A percentile compares a stretch with the other conserved stretches of the same genome.
These are phyloP conservation scores for Drosophila lutescens DNA, from an alignment of 2,888 invertebrate species.

Conservation along the genomic window DNA sequence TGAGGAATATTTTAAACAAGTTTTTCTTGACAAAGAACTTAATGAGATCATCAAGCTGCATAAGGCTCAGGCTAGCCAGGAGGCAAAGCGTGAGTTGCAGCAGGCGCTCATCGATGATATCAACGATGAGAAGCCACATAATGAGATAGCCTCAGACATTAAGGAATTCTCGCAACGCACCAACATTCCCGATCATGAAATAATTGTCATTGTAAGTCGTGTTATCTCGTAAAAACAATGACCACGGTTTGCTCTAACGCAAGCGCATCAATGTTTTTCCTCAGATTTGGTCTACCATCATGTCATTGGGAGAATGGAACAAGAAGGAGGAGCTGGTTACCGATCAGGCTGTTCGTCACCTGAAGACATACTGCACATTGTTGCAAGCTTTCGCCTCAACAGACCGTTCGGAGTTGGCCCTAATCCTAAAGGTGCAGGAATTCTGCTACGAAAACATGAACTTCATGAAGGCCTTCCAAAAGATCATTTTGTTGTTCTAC, in stretches of 20 bases:
- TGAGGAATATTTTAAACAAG: conserved; percentile 92
- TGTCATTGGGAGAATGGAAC: conserved; percentile 98
- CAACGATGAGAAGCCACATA: conserved; percentile 92
- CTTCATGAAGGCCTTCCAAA: conserved; percentile 99
- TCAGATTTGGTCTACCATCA: conserved; percentile 96
- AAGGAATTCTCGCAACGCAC: conserved; percentile 93
- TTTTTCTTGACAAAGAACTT: conserved; percentile 92
- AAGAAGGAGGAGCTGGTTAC: conserved; percentile 98
- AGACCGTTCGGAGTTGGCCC: conserved; percentile 93
- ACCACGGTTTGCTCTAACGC: not conserved
- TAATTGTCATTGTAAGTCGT: conserved; percentile 90
- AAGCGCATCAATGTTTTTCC: not conserved
- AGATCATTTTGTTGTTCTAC: conserved; percentile 97
- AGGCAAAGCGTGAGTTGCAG: conserved; percentile 92
- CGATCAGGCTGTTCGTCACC: conserved; percentile 96
- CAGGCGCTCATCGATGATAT: conserved; percentile 93
- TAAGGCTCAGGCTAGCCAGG: conserved; percentile 93
- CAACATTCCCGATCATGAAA: conserved; percentile 95
- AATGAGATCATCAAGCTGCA: conserved; percentile 92
- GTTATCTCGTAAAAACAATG: too few species aligned
- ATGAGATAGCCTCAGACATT: conserved; percentile 93
- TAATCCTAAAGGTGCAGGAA: conserved; percentile 97
- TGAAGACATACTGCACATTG: conserved; percentile 93
- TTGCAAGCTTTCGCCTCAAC: conserved; percentile 94
- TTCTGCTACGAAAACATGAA: conserved; percentile 99